Conservation (phyloP, 2,797 vertebrate species). For the Falco concolor region DNA sequence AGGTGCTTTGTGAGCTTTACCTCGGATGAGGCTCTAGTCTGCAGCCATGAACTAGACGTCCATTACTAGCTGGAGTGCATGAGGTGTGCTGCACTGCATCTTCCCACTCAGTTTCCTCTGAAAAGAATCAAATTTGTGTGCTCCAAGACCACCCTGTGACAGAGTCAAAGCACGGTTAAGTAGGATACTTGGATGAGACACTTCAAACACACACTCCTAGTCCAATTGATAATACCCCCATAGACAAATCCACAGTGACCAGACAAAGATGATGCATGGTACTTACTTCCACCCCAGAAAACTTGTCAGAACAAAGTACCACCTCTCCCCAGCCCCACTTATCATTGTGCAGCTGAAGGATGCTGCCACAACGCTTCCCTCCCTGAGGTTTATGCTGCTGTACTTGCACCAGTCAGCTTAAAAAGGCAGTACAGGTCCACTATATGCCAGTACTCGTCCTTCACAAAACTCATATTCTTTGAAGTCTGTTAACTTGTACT, state of each 20-base stretch:
- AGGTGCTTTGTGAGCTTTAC: neutral
- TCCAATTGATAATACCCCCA: neutral
- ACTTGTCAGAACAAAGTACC: neutral
- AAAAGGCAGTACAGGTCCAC: neutral
- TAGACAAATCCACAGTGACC: neutral
- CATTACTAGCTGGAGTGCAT: neutral
- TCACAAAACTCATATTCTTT: neutral
- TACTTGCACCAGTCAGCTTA: neutral
- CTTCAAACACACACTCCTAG: neutral
- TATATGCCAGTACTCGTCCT: neutral
- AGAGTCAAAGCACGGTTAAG: neutral
- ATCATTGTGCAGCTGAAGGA: accelerated
- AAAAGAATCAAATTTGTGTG: neutral
- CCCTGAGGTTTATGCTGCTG: neutral
- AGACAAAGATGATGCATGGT: neutral
- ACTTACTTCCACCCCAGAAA: neutral
- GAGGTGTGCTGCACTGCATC: neutral
- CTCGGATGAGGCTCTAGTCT: accelerated
- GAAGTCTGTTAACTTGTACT: neutral
- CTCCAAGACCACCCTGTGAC: neutral
- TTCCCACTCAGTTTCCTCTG: neutral
- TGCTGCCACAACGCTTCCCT: neutral
- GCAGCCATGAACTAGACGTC: neutral
- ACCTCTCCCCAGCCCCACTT: neutral
- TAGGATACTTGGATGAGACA: neutral